Percentiles rank a stretch among this genome's conserved stretches.
phyloP scores from a whole-genome alignment of 1,140 invertebrate species.

The Drosophila fuyamai region DNA sequence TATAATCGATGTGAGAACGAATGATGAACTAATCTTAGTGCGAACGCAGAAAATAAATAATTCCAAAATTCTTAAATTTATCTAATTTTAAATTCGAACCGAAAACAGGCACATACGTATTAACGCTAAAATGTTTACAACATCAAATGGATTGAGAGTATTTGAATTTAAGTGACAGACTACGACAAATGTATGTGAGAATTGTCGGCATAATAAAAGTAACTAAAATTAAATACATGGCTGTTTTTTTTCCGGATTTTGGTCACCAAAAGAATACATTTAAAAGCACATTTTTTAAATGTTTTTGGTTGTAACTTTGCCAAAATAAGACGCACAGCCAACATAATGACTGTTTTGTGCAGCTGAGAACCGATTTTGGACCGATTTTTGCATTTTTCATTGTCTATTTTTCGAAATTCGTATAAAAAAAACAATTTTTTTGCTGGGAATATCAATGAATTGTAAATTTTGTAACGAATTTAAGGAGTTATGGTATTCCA shows the following conservation, averaged over 20 bases:
- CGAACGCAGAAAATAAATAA: slow-evolving; percentile 61
- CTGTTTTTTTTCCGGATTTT: neutral
- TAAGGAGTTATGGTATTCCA: no score
- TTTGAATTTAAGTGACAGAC: slow-evolving; percentile 46
- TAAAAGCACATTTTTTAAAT: no score
- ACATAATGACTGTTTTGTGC: no score
- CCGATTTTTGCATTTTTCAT: no score
- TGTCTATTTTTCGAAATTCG: no score
- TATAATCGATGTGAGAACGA: slow-evolving; percentile 36
- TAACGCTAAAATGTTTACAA: slow-evolving; percentile 35
- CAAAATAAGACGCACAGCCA: no score
- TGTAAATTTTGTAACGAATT: no score
- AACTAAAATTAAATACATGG: slow-evolving; percentile 29
- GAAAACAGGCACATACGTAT: slow-evolving; percentile 42
- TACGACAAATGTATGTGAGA: slow-evolving; percentile 45
- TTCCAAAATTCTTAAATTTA: slow-evolving; percentile 79
- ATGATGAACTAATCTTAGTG: slow-evolving; percentile 59
- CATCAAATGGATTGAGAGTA: slow-evolving; percentile 38
- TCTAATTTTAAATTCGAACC: slow-evolving; percentile 64
- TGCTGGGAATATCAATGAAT: no score
- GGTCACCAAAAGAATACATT: no score
- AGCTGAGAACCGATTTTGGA: no score
- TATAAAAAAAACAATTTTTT: no score
- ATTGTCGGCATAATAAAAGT: slow-evolving; percentile 47
- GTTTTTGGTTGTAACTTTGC: no score